Conservation (phyloP, 1,140 invertebrate species). For the Drosophila neocordata region DNA sequence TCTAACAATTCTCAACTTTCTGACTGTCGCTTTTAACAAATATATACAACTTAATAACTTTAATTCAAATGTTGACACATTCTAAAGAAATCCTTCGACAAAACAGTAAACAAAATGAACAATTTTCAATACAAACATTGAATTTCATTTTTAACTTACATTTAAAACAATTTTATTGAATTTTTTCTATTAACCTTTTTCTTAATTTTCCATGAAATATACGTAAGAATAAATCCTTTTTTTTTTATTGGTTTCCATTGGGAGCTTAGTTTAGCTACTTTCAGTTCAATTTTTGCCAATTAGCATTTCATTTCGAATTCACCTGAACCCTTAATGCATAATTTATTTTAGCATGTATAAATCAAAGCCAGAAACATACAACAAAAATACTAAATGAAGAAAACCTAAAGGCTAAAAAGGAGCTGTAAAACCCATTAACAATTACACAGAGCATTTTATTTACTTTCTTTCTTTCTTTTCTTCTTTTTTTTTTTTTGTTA, state of each 20-base stretch:
- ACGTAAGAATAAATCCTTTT: too few species aligned
- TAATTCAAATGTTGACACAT: too few species aligned
- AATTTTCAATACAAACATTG: too few species aligned
- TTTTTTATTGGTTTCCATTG: not conserved
- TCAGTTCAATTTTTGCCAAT: slow-evolving; percentile 4
- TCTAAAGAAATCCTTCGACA: too few species aligned
- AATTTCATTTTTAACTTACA: too few species aligned
- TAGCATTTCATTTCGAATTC: slow-evolving; percentile 9
- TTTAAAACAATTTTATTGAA: too few species aligned
- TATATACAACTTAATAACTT: too few species aligned
- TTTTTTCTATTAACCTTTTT: too few species aligned
- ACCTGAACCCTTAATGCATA: slow-evolving; percentile 42
- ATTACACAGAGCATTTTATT: slow-evolving; percentile 50
- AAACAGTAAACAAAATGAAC: too few species aligned
- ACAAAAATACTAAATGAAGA: not conserved
- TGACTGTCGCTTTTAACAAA: too few species aligned
- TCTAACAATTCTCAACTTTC: too few species aligned
- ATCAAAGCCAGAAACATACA: slow-evolving; percentile 39
- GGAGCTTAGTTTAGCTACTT: slow-evolving; percentile 1
- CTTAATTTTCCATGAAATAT: too few species aligned
- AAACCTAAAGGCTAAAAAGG: slow-evolving; percentile 41
- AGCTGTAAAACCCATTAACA: slow-evolving; percentile 63
- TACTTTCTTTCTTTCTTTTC: slow-evolving; percentile 18
- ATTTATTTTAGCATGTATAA: slow-evolving; percentile 52
- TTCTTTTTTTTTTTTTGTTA: not conserved